A percentile compares a stretch with the other conserved stretches of the same genome.
These are phyloP conservation scores for Spicauda simplicius DNA, from an alignment of 2,888 invertebrate species.

Conservation along the genomic window DNA sequence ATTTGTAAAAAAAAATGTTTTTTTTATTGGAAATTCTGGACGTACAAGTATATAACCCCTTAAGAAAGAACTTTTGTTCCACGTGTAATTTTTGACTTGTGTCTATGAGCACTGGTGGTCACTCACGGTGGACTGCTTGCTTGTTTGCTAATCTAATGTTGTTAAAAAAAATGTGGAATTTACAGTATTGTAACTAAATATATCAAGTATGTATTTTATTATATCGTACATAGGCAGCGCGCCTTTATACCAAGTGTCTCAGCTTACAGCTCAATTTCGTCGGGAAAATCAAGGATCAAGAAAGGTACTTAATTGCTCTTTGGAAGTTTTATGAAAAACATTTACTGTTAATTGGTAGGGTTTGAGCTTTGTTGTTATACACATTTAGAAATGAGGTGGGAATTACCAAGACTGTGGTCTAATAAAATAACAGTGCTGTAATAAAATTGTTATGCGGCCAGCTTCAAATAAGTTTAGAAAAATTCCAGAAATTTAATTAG, in stretches of 20 bases:
- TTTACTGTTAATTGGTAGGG: slow-evolving; percentile 28
- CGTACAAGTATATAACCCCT: too few relatives aligned
- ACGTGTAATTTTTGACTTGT: too few relatives aligned
- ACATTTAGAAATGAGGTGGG: slow-evolving; percentile 24
- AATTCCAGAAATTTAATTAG: neutral
- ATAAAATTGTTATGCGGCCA: neutral
- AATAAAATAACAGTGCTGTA: slow-evolving; percentile 1
- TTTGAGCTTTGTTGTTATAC: slow-evolving; percentile 33
- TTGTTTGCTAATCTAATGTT: too few relatives aligned
- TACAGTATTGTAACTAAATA: neutral
- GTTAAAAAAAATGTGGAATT: too few relatives aligned
- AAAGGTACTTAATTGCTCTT: slow-evolving; percentile 57
- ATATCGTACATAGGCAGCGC: slow-evolving; percentile 13
- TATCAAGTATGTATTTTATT: slow-evolving; percentile 12
- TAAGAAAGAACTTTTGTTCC: too few relatives aligned
- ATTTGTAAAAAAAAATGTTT: too few relatives aligned
- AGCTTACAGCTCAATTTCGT: slow-evolving; percentile 74
- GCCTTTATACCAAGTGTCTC: slow-evolving; percentile 58
- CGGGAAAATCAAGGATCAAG: slow-evolving; percentile 68
- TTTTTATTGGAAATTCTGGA: too few relatives aligned
- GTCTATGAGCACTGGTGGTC: too few relatives aligned
- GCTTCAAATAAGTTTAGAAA: neutral
- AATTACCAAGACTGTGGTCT: slow-evolving; percentile 19
- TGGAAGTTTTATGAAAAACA: slow-evolving; percentile 65
- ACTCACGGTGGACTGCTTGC: too few relatives aligned